phyloP scores from a whole-genome alignment of 2,797 vertebrate species.

The Urosaurus nigricauda region DNA sequence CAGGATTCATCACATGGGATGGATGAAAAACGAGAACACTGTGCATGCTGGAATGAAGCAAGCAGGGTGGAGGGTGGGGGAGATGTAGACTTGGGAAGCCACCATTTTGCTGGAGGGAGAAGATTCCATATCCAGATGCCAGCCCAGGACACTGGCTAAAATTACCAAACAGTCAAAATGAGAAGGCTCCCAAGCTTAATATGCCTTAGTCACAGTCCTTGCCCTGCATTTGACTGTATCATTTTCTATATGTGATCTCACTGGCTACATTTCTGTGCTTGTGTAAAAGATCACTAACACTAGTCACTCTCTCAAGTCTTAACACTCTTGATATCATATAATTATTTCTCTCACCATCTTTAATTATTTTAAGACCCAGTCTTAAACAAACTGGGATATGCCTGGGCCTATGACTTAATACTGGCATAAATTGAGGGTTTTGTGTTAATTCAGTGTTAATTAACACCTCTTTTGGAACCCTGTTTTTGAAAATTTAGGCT shows the following conservation, averaged over 20 bases:
- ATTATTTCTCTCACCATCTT: background rate
- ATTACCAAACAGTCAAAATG: conserved; percentile 60
- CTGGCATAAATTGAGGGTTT: background rate
- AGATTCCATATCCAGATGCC: conserved; percentile 67
- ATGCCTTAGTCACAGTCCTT: conserved; percentile 55
- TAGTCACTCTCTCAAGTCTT: conserved; percentile 17
- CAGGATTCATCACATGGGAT: conserved; percentile 66
- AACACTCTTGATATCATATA: conserved; percentile 13
- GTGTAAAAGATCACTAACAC: conserved; percentile 17
- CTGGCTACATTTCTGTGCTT: conserved; percentile 37
- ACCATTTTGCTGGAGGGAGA: conserved; percentile 38
- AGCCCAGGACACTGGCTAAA: conserved; percentile 62
- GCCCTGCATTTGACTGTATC: conserved; percentile 50
- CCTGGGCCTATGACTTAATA: background rate
- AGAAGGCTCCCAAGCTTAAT: conserved; percentile 69
- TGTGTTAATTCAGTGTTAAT: background rate
- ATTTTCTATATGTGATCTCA: conserved; percentile 52
- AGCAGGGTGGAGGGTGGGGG: conserved; percentile 45
- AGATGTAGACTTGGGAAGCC: conserved; percentile 37
- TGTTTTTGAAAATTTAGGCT: too few species aligned
- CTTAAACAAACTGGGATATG: background rate
- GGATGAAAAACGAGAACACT: conserved; percentile 73
- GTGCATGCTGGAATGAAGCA: conserved; percentile 69
- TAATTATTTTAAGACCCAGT: background rate
- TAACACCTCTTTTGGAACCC: background rate